Evolutionary conservation across 2,113 vertebrate species (phyloP).

Genomic region (Melanerpes aurifrons): DNA sequence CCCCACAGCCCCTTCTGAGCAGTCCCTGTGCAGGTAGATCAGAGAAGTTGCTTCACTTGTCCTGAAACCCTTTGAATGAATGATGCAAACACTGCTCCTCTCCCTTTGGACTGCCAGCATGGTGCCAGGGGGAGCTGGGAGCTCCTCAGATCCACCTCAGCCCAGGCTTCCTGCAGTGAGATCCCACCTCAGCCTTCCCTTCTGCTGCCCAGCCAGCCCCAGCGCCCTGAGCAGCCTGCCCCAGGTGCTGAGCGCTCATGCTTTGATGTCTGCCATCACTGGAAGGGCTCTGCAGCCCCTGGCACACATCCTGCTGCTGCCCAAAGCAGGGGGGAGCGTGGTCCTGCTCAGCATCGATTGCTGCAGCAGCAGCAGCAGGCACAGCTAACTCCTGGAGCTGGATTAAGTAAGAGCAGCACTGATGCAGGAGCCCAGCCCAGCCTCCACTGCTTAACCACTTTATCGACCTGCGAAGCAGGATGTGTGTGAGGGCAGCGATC

Average conservation of each 20-base stretch:
- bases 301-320: background rate
- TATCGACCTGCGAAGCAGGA: conserved; percentile 21
- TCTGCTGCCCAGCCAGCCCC: no score
- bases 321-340: background rate
- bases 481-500: background rate
- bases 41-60: no score
- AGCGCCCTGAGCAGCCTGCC: background rate
- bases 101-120: no score
- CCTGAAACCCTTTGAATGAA: no score
- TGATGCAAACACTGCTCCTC: no score
- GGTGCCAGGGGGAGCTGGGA: no score
- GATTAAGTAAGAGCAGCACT: conserved; percentile 9
- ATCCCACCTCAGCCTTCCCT: no score
- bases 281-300: background rate
- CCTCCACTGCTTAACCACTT: background rate
- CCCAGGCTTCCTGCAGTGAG: no score
- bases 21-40: no score
- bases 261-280: background rate
- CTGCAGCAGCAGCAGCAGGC: background rate
- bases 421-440: conserved; percentile 21
- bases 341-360: background rate
- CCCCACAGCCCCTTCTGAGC: no score
- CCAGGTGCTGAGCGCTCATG: background rate
- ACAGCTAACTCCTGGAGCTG: background rate
- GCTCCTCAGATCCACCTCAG: no score